Evolutionary conservation across 2,888 invertebrate species (phyloP), one percentile per base, ranked within the genome.

Genomic region (Lasioglossum pauxillum): DNA sequence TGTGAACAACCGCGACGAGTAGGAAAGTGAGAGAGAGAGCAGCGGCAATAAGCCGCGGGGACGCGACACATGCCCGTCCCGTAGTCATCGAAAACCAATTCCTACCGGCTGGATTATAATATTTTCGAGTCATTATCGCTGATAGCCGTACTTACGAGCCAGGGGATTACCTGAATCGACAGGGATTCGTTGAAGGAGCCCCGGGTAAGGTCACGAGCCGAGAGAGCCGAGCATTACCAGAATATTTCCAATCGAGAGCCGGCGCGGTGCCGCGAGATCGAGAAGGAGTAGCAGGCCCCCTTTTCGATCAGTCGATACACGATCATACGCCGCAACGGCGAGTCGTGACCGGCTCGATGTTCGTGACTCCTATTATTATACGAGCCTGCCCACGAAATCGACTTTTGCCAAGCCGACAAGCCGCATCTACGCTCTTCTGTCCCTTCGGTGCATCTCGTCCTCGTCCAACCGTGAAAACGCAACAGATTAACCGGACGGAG

Each of bases 291-390:
- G 80, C 71, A 60, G 49, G 73, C 49, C 46, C 74, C 69, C 69
- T 74, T 49, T 82, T 80, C 85, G 85, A 86, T 82, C 75, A 31
- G 67, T 80, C 81, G 84, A 83, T 82, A 84, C 84, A 79, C 82
- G 81, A 83, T 87, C 84, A 60, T 72, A 81, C 82, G 16, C 53
- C 60, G 74, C 46, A 46, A 16, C 46, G 12, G 44, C 77, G 10
- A 60, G 38, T 88, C 90, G 85, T 89, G 88, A 86, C 76, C 80
- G 60, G 60, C 14, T 69, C 75, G 49, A 67, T 23, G 69, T 84
- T 88, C 90, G 85, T 86, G 86, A 86, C 83, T 90, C 78, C 86
- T 75, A 84, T 90, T 87, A 90, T 88, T 84, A 84, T 71, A 82
- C 64, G 27, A 57, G 78, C 64, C 80, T 84, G 85, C 82, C 88